phyloP scores from a whole-genome alignment of 2,888 invertebrate genomes.

The Hedychridium roseum region DNA sequence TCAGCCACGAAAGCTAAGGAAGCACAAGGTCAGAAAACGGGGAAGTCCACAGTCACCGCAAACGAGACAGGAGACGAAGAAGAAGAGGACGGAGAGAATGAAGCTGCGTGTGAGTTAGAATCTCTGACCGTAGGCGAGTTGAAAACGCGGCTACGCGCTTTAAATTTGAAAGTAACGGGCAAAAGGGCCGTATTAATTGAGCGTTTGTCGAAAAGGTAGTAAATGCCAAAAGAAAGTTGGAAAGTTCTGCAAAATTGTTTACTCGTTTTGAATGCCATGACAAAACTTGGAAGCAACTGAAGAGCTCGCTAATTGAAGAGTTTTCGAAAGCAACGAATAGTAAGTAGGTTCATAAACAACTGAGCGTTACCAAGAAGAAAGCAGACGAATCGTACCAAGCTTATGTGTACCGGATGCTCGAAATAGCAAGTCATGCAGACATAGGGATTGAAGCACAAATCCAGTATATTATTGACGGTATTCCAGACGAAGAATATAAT shows the following conservation, averaged over 20 bases:
- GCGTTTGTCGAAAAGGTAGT: too few species aligned
- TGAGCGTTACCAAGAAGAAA: conserved; percentile 4
- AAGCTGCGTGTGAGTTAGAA: too few species aligned
- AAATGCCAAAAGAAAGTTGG: too few species aligned
- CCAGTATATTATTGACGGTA: neutral
- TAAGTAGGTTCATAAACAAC: conserved; percentile 7
- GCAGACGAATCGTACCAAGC: conserved; percentile 5
- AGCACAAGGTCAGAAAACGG: too few species aligned
- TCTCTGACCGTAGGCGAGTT: too few species aligned
- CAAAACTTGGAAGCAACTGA: neutral
- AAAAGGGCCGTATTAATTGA: too few species aligned
- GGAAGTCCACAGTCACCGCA: too few species aligned
- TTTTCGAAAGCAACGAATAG: conserved; percentile 10
- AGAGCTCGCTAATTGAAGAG: conserved; percentile 4
- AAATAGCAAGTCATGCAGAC: conserved; percentile 9
- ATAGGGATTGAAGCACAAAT: conserved; percentile 3
- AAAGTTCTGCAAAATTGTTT: conserved; percentile 10
- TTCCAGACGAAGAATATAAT: neutral
- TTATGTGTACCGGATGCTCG: conserved; percentile 14
- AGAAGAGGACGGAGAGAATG: too few species aligned
- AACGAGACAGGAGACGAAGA: too few species aligned
- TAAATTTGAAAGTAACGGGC: too few species aligned
- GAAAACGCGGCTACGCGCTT: too few species aligned
- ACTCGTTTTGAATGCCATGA: conserved; percentile 7
- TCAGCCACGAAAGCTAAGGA: too few species aligned